Percentiles rank a stretch among this genome's conserved stretches.
These are phyloP conservation scores for Drosophila navojoa DNA, from an alignment of 1,140 invertebrate species.

Conservation along the genomic window DNA sequence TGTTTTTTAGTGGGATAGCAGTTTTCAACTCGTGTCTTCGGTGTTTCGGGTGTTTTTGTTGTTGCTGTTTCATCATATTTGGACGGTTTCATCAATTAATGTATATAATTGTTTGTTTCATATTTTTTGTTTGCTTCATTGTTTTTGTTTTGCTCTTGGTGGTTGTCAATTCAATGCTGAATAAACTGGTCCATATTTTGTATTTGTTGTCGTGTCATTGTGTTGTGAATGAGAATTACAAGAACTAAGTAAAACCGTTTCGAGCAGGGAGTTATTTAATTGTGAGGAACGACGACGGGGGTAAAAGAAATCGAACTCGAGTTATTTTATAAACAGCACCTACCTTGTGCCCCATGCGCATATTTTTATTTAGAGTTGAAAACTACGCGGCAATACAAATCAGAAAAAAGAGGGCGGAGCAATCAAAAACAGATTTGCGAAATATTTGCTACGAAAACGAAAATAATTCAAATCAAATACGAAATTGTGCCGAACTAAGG, in stretches of 20 bases:
- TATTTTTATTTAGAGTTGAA: slow-evolving; percentile 67
- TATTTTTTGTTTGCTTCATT: neutral
- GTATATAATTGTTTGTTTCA: slow-evolving; percentile 40
- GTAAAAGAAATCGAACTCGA: slow-evolving; percentile 26
- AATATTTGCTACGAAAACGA: slow-evolving; percentile 42
- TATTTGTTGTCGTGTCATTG: slow-evolving; percentile 25
- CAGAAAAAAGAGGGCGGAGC: slow-evolving; percentile 6
- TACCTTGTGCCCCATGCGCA: slow-evolving; percentile 76
- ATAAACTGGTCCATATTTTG: slow-evolving; percentile 76
- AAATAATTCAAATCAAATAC: slow-evolving; percentile 40
- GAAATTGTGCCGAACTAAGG: slow-evolving; percentile 26
- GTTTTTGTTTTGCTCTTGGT: slow-evolving; percentile 62
- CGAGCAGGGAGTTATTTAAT: neutral
- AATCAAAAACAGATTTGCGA: slow-evolving; percentile 21
- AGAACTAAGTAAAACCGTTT: slow-evolving; percentile 47
- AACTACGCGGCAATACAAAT: slow-evolving; percentile 68
- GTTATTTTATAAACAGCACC: slow-evolving; percentile 67
- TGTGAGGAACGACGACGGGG: neutral
- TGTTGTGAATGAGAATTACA: slow-evolving; percentile 57
- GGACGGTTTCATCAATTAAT: slow-evolving; percentile 82
- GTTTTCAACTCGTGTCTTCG: slow-evolving; percentile 75
- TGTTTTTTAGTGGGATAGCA: slow-evolving; percentile 50
- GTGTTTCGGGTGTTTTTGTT: slow-evolving; percentile 39
- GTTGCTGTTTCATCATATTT: slow-evolving; percentile 64
- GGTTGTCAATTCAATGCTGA: slow-evolving; percentile 77